A percentile compares a stretch with the other conserved stretches of the same genome.
phyloP scores from a whole-genome alignment of 2,113 vertebrate species.

The Semicossyphus pulcher region DNA sequence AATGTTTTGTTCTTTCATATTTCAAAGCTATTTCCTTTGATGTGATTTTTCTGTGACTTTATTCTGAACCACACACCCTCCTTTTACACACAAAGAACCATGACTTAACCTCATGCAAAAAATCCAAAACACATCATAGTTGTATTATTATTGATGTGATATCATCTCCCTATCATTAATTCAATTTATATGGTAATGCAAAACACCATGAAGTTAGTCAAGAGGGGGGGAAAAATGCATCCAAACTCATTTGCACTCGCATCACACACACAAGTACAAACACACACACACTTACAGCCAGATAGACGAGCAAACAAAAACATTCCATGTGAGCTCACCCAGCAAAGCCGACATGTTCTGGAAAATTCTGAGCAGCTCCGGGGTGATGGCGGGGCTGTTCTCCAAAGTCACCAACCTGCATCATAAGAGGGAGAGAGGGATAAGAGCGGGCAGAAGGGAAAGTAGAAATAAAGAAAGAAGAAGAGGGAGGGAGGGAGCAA shows the following conservation, averaged over 20 bases:
- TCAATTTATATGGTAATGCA: slow-evolving; percentile 35
- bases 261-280: neutral
- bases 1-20: neutral
- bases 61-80: neutral
- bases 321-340: slow-evolving; percentile 83
- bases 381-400: slow-evolving; percentile 92
- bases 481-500: neutral
- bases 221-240: neutral
- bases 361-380: slow-evolving; percentile 94
- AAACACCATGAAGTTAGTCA: neutral
- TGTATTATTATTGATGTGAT: slow-evolving; percentile 10
- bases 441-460: neutral
- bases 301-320: slow-evolving; percentile 3
- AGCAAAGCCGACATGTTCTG: slow-evolving; percentile 97
- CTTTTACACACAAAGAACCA: neutral
- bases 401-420: slow-evolving; percentile 96
- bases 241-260: neutral
- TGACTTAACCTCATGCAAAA: neutral
- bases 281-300: neutral
- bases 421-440: slow-evolving; percentile 3
- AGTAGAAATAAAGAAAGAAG: slow-evolving; percentile 20
- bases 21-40: neutral
- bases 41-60: neutral
- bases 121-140: slow-evolving; percentile 9
- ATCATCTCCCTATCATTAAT: neutral